These are phyloP conservation scores for Danaus plexippus DNA, from an alignment of 1,140 invertebrate genomes.

Conservation along the genomic window DNA sequence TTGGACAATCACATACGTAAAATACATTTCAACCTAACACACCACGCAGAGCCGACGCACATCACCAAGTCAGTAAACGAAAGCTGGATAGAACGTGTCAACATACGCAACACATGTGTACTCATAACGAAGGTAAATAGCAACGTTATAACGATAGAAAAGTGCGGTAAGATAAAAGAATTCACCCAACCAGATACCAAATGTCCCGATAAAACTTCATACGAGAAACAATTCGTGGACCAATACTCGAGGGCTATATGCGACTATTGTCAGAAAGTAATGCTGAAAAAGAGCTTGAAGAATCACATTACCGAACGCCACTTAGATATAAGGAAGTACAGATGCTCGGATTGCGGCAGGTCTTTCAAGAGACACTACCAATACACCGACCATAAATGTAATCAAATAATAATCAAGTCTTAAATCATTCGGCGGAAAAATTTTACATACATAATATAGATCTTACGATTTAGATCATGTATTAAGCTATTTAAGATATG, in stretches of 20 bases:
- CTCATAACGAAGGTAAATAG: constrained; percentile 47
- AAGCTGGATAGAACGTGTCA: constrained; percentile 42
- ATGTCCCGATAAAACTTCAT: not conserved
- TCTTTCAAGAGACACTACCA: constrained; percentile 37
- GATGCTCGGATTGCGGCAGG: constrained; percentile 28
- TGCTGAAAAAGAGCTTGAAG: constrained; percentile 49
- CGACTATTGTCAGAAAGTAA: constrained; percentile 51
- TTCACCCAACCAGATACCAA: constrained; percentile 4
- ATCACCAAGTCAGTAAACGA: constrained; percentile 37
- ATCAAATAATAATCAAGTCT: not conserved
- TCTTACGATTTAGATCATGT: no score
- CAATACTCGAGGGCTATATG: constrained; percentile 43
- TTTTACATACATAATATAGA: no score
- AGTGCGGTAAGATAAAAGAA: constrained; percentile 17
- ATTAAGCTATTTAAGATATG: no score
- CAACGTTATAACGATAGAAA: constrained; percentile 41
- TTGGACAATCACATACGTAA: constrained; percentile 40
- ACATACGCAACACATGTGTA: constrained; percentile 30
- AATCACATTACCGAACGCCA: constrained; percentile 44
- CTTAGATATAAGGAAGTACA: constrained; percentile 35
- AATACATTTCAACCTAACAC: constrained; percentile 32
- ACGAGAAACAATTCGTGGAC: constrained; percentile 4
- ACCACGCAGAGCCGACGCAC: constrained; percentile 15
- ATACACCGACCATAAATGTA: constrained; percentile 34
- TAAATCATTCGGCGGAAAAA: no score